A percentile compares a stretch with the other conserved stretches of the same genome.
phyloP scores from a whole-genome alignment of 2,888 invertebrate species.

The Nomada lathburiana region DNA sequence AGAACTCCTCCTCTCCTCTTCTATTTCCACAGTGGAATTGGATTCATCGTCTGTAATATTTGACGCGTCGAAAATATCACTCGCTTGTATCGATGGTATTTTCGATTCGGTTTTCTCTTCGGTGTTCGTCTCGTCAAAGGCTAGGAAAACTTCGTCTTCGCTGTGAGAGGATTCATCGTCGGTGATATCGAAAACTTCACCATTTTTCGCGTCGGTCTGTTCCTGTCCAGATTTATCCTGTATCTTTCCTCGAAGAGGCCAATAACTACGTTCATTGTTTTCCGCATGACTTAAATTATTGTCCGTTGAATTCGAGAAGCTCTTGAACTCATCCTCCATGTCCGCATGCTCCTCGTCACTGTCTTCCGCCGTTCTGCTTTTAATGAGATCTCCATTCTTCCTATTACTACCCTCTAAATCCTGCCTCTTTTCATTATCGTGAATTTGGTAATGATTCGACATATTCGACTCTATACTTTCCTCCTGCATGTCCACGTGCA shows the following conservation, averaged over 20 bases:
- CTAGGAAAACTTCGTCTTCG: slow-evolving; percentile 37
- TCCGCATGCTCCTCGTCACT: slow-evolving; percentile 32
- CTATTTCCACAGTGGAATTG: slow-evolving; percentile 52
- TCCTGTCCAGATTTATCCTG: background rate
- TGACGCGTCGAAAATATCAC: slow-evolving; percentile 29
- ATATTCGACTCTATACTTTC: background rate
- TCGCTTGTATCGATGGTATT: background rate
- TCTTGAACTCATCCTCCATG: slow-evolving; percentile 66
- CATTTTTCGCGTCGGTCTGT: background rate
- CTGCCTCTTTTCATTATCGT: background rate
- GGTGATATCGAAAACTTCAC: slow-evolving; percentile 71
- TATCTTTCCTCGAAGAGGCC: background rate
- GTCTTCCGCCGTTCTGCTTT: background rate
- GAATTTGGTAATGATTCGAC: slow-evolving; percentile 2
- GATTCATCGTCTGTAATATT: slow-evolving; percentile 75
- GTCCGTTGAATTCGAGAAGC: slow-evolving; percentile 56
- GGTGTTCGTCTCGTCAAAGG: background rate
- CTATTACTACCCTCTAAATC: background rate
- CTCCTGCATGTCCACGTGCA: background rate
- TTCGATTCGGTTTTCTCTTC: background rate
- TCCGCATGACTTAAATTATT: slow-evolving; percentile 15
- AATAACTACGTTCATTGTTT: background rate
- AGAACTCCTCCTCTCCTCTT: background rate
- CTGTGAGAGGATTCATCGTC: slow-evolving; percentile 77
- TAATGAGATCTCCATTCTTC: slow-evolving; percentile 55